Percentiles rank a stretch among this genome's conserved stretches.
These are phyloP conservation scores for Drosophila stalkeri DNA, from an alignment of 2,888 invertebrate species.

Conservation along the genomic window DNA sequence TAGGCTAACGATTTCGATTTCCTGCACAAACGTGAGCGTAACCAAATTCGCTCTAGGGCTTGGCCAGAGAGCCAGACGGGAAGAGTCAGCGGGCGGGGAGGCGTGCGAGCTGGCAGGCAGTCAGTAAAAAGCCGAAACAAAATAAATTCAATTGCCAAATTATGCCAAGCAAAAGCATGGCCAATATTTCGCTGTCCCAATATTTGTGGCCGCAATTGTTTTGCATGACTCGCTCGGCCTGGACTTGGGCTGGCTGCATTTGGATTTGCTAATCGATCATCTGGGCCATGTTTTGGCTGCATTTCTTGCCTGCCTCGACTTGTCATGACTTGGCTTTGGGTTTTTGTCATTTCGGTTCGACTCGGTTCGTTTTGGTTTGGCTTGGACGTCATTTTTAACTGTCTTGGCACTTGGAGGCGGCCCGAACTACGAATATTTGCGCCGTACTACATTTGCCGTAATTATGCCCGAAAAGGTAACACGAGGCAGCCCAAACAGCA, in stretches of 20 bases:
- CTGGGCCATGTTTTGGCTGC: slow-evolving; percentile 60
- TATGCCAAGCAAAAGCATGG: slow-evolving; percentile 67
- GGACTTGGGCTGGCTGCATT: slow-evolving; percentile 63
- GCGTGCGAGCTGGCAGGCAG: not conserved
- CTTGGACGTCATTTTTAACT: slow-evolving; percentile 69
- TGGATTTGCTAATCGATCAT: slow-evolving; percentile 72
- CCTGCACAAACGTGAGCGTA: slow-evolving; percentile 82
- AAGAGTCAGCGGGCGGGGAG: slow-evolving; percentile 2
- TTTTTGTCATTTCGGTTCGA: slow-evolving; percentile 63
- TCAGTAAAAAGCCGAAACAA: slow-evolving; percentile 33
- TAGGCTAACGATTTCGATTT: slow-evolving; percentile 68
- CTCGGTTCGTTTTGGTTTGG: not conserved
- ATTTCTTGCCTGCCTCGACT: slow-evolving; percentile 33
- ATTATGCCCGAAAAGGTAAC: slow-evolving; percentile 74
- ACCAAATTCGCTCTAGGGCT: slow-evolving; percentile 78
- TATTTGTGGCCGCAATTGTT: slow-evolving; percentile 77
- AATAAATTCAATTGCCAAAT: slow-evolving; percentile 79
- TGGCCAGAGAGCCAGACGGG: slow-evolving; percentile 48
- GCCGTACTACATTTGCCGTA: slow-evolving; percentile 69
- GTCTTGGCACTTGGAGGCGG: slow-evolving; percentile 61
- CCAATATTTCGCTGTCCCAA: slow-evolving; percentile 75
- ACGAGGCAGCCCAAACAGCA: slow-evolving; percentile 53
- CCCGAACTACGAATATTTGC: slow-evolving; percentile 55
- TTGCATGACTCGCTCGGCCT: slow-evolving; percentile 65
- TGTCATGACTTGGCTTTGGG: slow-evolving; percentile 45